phyloP scores from a whole-genome alignment of 2,113 vertebrate species.

The Rhinolophus ferrumequinum region DNA sequence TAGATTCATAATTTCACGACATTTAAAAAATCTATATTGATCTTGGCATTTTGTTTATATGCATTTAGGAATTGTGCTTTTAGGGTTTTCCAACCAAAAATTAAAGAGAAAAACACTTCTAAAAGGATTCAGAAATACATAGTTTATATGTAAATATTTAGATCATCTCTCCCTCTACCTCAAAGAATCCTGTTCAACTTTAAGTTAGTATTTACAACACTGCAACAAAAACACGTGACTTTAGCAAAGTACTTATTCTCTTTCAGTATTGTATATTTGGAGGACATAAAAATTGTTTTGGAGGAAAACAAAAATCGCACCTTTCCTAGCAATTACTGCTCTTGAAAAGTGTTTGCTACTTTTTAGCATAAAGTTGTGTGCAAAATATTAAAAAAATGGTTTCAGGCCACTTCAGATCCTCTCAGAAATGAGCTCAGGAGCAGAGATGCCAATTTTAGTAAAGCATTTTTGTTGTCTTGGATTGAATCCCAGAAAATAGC shows the following conservation, averaged over 20 bases:
- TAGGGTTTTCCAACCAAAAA: constrained; percentile 28
- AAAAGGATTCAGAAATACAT: background rate
- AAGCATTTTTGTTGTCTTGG: constrained; percentile 65
- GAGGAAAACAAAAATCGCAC: constrained; percentile 31
- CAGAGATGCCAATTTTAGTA: constrained; percentile 48
- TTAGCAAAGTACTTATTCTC: background rate
- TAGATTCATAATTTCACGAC: constrained; percentile 14
- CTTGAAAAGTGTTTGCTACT: background rate
- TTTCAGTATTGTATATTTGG: background rate
- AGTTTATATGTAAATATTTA: background rate
- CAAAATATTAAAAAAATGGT: constrained; percentile 65
- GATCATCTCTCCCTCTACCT: background rate
- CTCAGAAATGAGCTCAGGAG: constrained; percentile 37
- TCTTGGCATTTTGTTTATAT: background rate
- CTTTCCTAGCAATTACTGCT: constrained; percentile 31
- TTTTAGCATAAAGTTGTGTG: constrained; percentile 67
- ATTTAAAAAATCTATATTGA: background rate
- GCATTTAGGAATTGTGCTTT: background rate
- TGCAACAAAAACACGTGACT: background rate
- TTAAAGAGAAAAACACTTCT: constrained; percentile 17
- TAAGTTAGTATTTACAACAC: background rate
- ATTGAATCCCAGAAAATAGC: constrained; percentile 70
- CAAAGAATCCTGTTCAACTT: constrained; percentile 23
- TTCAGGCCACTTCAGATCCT: constrained; percentile 44
- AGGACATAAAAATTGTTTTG: constrained; percentile 5